Evolutionary conservation across 30 jellyfish, hydroid and myxozoan genomes (phyloP), one percentile per base, ranked within the genome.

Genomic region (Hydractinia echinata): DNA sequence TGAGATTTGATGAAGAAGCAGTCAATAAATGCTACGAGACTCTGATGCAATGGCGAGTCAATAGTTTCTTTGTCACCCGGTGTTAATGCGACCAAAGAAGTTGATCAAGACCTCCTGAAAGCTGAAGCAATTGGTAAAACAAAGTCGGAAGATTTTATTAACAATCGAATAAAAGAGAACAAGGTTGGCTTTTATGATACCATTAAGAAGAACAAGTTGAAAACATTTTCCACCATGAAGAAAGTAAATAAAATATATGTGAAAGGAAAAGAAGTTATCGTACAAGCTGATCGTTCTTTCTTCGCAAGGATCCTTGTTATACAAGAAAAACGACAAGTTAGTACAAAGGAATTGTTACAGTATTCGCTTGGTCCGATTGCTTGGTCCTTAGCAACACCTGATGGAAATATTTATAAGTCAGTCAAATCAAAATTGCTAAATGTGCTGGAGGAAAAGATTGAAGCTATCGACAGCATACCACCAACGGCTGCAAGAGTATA

Each of bases 321-420:
- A 58, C 68, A 58, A 58, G 68, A 58, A 58, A 58, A 58, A 58
- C 68, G n/a, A 58, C 68, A 58, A 58, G 68, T n/a, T n/a, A n/a
- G 68, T n/a, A 58, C 68, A 58, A 58, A 58, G 68, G 68, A 58
- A 58, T 58, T 58, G 10, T 58, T 58, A 58, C 68, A 58, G 68
- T 58, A 58, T 58, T 58, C 68, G n/a, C 68, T 76, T 50, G 87
- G 94, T 1, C 94, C 94, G 6, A 80, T 84, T 20, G 85, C 88
- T n/a, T 84, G 94, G 68, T 58, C 68, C 11, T 58, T 58, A 58
- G 68, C 68, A 58, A 58, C 68, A 58, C 68, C 10, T 58, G 68
- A 58, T 58, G 68, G 68, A 58, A 58, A 58, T 58, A 58, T n/a
- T 58, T 58, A n/a, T 58, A 58, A 58, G 68, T 58, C 68, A 58